Base-by-base conservation (phyloP, 2,797 vertebrate species). In the Anisognathus igniventris region DNA sequence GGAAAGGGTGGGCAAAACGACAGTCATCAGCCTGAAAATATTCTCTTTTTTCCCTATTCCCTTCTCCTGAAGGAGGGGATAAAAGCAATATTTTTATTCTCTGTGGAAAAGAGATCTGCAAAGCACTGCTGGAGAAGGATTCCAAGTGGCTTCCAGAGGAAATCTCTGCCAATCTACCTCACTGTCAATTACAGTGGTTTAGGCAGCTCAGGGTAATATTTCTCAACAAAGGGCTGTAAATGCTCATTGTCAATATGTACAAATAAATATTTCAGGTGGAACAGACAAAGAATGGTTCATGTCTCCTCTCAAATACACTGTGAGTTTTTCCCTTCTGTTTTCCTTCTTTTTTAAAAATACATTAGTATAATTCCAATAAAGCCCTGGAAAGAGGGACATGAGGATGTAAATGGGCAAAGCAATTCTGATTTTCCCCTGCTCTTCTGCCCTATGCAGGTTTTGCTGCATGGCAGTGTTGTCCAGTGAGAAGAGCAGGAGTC, bases 201-300 rank as follows among this genome's bases (percentile, higher is more conserved):
- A 94, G 90, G 85, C 76, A 91, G 81, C 83, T 90, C 88, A 70
- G 66, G 79, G 78, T 83, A 88, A 78, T 91, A 91, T 88, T 81
- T 95, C 88, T 93, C 78, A 74, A 85, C 75, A 90, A 85, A 83
- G 16, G 4, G 92, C 80, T 95, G 85, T 88, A 95, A 96, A 96
- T 92, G 78, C 85, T 97, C 78, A 62, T 86, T 96, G 94, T 97
- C 93, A 96, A 93, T 94, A 95, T 96, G 95, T 93, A 80, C 90
- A 96, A 95, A 95, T 89, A 96, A 93, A 74, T 95, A 75, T 96
- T 94, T 89, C 68, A 89, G 86, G 72, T 74, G 74, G 62, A 94
- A 89, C 62, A 87, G 87, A 78, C 28, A 35, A 66, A 93, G 90
- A 58, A 61, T 2, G 3, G 71, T 54, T 93, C n/a, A 24, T 30